Percentiles rank a stretch among this genome's conserved stretches.
These are phyloP conservation scores for Rhagoletis zephyria DNA, from an alignment of 1,140 invertebrate species.

Conservation along the genomic window DNA sequence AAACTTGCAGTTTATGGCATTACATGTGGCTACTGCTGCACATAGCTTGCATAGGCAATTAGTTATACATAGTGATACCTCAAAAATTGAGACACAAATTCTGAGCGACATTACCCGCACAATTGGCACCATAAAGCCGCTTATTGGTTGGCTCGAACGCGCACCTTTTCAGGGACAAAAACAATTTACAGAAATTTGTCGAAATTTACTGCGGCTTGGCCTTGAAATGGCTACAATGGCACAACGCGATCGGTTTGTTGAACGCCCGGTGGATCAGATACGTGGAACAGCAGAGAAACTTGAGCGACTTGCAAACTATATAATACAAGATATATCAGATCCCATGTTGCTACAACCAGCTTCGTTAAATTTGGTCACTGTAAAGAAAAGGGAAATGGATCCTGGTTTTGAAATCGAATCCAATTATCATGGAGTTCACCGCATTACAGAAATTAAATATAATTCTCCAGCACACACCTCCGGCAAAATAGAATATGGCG, in stretches of 20 bases:
- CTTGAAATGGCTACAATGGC: slow-evolving; percentile 90
- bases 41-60: slow-evolving; percentile 83
- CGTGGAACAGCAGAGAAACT: slow-evolving; percentile 81
- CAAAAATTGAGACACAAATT: slow-evolving; percentile 84
- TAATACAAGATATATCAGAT: slow-evolving; percentile 90
- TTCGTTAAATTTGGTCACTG: slow-evolving; percentile 86
- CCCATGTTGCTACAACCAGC: slow-evolving; percentile 91
- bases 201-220: slow-evolving; percentile 82
- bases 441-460: slow-evolving; percentile 86
- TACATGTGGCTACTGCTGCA: slow-evolving; percentile 87
- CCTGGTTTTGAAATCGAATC: slow-evolving; percentile 88
- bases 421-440: slow-evolving; percentile 87
- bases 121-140: slow-evolving; percentile 86
- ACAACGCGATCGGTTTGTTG: slow-evolving; percentile 88
- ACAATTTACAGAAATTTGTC: slow-evolving; percentile 69
- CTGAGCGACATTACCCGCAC: slow-evolving; percentile 88
- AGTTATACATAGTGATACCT: slow-evolving; percentile 75
- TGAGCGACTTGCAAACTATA: slow-evolving; percentile 85
- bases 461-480: slow-evolving; percentile 88
- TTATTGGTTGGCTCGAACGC: slow-evolving; percentile 90
- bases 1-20: slow-evolving; percentile 89
- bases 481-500: slow-evolving; percentile 91
- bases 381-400: slow-evolving; percentile 87
- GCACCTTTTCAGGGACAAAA: slow-evolving; percentile 73
- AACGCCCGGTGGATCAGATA: slow-evolving; percentile 81